Percentiles rank a stretch among this genome's conserved stretches.
Conservation (phyloP, 2,113 vertebrate species). For the Rhegmatorhina hoffmannsi region DNA sequence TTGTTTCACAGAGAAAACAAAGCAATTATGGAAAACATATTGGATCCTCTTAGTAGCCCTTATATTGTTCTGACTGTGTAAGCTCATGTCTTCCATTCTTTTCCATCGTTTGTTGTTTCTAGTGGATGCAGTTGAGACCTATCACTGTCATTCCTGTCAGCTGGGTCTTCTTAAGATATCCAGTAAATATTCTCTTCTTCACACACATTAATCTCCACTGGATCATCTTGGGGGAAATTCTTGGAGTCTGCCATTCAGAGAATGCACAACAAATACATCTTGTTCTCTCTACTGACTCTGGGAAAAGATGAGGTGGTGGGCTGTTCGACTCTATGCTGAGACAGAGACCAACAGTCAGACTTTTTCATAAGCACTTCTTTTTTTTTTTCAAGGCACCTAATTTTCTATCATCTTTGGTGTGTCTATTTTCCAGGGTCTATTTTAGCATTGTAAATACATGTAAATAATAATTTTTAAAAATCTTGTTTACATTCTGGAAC, state of each 20-base stretch:
- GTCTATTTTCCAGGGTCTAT: neutral
- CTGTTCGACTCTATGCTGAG: neutral
- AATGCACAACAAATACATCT: neutral
- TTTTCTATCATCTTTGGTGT: neutral
- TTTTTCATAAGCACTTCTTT: neutral
- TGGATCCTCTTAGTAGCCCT: neutral
- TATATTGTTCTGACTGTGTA: neutral
- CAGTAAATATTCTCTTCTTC: neutral
- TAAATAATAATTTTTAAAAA: neutral
- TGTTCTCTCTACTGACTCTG: neutral
- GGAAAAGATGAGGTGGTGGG: neutral
- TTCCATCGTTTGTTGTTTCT: neutral
- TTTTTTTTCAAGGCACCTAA: neutral
- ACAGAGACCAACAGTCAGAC: neutral
- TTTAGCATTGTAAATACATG: neutral
- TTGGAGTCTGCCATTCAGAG: neutral
- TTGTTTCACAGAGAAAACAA: neutral
- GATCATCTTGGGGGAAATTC: neutral
- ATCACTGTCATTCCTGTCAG: neutral
- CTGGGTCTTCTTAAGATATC: neutral
- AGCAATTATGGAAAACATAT: neutral
- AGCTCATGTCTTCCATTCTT: neutral
- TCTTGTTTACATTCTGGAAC: neutral
- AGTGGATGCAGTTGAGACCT: accelerated
- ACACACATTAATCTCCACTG: neutral